phyloP scores from a whole-genome alignment of 2,113 vertebrate genomes.

The Phylloscopus trochiloides region DNA sequence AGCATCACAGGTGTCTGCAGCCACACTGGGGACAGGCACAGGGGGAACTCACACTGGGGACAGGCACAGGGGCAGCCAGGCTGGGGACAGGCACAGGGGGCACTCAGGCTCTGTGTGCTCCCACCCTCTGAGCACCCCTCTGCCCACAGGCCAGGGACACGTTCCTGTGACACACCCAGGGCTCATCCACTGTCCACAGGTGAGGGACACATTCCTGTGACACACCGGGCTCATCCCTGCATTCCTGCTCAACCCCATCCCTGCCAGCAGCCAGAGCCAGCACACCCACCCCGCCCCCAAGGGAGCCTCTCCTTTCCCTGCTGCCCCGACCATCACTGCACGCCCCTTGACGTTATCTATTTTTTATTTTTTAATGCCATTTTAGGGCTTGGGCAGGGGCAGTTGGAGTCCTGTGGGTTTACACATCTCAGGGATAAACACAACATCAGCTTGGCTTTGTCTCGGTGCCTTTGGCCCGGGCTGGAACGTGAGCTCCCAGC shows the following conservation, averaged over 20 bases:
- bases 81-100: too few relatives aligned
- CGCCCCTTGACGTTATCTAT: neutral
- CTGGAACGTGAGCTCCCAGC: neutral
- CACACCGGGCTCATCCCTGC: rapidly evolving
- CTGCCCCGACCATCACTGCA: rapidly evolving
- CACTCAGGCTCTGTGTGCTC: rapidly evolving
- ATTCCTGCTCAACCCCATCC: neutral
- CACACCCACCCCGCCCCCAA: neutral
- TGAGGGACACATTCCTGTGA: rapidly evolving
- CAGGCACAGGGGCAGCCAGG: rapidly evolving
- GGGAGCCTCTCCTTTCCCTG: neutral
- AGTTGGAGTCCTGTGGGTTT: neutral
- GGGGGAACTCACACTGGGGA: rapidly evolving
- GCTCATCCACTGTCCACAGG: rapidly evolving
- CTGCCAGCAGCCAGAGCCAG: rapidly evolving
- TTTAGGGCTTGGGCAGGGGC: neutral
- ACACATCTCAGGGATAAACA: neutral
- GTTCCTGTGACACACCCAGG: rapidly evolving
- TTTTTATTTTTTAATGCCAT: neutral
- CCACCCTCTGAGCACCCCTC: rapidly evolving
- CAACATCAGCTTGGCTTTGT: neutral
- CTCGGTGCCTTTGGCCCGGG: neutral
- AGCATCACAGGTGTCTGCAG: rapidly evolving
- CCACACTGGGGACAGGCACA: rapidly evolving
- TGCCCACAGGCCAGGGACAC: rapidly evolving